Base-by-base conservation (phyloP, 2,113 vertebrate genomes). In the Numida meleagris region DNA sequence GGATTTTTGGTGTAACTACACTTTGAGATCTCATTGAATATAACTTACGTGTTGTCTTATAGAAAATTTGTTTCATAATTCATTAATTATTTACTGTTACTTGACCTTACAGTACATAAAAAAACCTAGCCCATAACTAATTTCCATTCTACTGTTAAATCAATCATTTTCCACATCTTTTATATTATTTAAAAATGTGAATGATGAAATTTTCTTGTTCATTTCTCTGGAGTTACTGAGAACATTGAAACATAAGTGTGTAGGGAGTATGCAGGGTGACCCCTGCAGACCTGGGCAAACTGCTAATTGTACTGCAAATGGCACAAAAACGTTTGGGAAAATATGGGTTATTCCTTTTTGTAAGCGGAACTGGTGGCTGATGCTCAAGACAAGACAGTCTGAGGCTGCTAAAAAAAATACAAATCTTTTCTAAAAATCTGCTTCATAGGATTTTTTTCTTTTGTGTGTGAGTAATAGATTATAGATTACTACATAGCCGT, bases 71-170 rank as follows among this genome's bases (percentile, higher is more conserved):
- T 93, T 92, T 95, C 95, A 76, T 93, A 96, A 95, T 96, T 94
- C 95, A 93, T 96, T 96, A 94, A 96, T 96, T 96, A 96, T 96
- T 96, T 93, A 95, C 75, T 85, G 43, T 94, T 87, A 91, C 93
- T 95, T 94, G 94, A 94, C 95, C 94, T 96, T 89, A 95, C 50
- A 79, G 80, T 78, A 75, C 86, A 81, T 92, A 89, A 79, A 87
- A 90, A 95, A 94, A 50, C 14, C 74, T 76, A 46, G 73, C 81
- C 77, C 86, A 27, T 92, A 94, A 89, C 86, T 82, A 94, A 93
- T 95, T 92, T 92, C 95, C 82, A 1, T 87, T 92, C 91, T 76
- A 45, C 77, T 90, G 94, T 84, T 90, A 94, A 82, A 94, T 96
- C 90, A 94, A 90, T 96, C 94, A 88, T 83, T n/a, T 95, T 89